phyloP scores from a whole-genome alignment of 2,888 invertebrate species.

The Eupithecia abbreviata region DNA sequence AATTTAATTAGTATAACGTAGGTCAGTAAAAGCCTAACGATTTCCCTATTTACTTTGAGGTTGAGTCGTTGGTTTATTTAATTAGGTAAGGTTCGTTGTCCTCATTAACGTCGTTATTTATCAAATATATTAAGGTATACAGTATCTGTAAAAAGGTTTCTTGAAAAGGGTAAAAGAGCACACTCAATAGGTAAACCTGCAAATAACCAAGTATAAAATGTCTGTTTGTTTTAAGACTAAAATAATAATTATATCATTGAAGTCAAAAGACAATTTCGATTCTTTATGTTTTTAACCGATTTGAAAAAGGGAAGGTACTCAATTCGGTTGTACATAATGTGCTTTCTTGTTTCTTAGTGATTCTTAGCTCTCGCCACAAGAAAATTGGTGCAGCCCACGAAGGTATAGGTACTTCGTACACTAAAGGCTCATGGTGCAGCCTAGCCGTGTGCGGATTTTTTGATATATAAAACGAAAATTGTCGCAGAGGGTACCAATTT shows the following conservation, averaged over 20 bases:
- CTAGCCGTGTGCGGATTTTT: too few species aligned
- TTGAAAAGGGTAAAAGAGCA: background rate
- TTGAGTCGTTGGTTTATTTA: background rate
- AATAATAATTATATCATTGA: too few species aligned
- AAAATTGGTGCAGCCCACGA: too few species aligned
- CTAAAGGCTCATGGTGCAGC: too few species aligned
- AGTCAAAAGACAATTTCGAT: background rate
- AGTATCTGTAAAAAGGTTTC: background rate
- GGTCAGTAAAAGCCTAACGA: constrained; percentile 11
- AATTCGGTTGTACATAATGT: too few species aligned
- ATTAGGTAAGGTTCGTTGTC: background rate
- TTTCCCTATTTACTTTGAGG: constrained; percentile 1
- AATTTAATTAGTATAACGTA: constrained; percentile 11
- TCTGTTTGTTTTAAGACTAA: background rate
- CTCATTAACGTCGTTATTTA: background rate
- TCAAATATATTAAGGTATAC: background rate
- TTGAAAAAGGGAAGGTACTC: background rate
- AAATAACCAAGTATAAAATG: background rate
- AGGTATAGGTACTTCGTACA: too few species aligned
- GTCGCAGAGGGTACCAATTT: too few species aligned
- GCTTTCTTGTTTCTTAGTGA: too few species aligned
- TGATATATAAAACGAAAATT: too few species aligned
- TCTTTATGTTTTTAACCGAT: background rate
- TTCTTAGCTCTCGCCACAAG: too few species aligned
- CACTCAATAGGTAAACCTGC: background rate